Evolutionary conservation across 2,888 invertebrate species (phyloP).

Genomic region (Oscheius sp.): DNA sequence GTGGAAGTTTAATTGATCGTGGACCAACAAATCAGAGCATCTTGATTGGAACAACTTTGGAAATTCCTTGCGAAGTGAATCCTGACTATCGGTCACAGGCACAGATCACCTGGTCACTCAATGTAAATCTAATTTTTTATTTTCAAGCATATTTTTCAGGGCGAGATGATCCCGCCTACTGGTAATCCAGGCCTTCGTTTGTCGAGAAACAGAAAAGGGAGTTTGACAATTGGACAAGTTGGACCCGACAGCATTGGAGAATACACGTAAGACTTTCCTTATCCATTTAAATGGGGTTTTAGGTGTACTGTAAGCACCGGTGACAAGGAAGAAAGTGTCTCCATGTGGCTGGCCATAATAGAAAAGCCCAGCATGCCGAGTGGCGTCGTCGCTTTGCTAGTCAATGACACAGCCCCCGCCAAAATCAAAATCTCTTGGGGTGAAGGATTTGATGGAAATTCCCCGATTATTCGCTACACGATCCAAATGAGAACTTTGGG

Average conservation of each 20-base stretch:
- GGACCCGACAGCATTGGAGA: slow-evolving; percentile 84
- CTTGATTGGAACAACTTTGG: slow-evolving; percentile 90
- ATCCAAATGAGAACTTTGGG: slow-evolving; percentile 90
- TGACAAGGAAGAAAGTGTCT: slow-evolving; percentile 88
- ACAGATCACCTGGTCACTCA: slow-evolving; percentile 58
- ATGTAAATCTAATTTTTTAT: slow-evolving; percentile 44
- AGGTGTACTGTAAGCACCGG: slow-evolving; percentile 84
- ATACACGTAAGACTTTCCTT: slow-evolving; percentile 83
- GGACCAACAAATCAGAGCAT: slow-evolving; percentile 79
- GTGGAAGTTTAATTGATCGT: slow-evolving; percentile 85
- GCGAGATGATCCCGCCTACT: slow-evolving; percentile 40
- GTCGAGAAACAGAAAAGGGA: slow-evolving; percentile 49
- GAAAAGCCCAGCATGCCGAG: slow-evolving; percentile 94
- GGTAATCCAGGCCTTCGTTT: slow-evolving; percentile 56
- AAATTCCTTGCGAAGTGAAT: slow-evolving; percentile 91
- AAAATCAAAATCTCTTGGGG: slow-evolving; percentile 75
- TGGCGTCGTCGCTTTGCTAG: slow-evolving; percentile 84
- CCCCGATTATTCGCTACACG: slow-evolving; percentile 85
- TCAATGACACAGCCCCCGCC: slow-evolving; percentile 82
- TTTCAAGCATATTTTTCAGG: slow-evolving; percentile 26
- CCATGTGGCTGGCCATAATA: slow-evolving; percentile 83
- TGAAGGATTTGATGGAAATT: slow-evolving; percentile 96
- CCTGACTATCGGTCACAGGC: slow-evolving; percentile 80
- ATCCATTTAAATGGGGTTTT: not conserved
- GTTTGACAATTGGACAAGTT: slow-evolving; percentile 75